Evolutionary conservation across 2,888 invertebrate species (phyloP).

Genomic region (Sialis lutaria): DNA sequence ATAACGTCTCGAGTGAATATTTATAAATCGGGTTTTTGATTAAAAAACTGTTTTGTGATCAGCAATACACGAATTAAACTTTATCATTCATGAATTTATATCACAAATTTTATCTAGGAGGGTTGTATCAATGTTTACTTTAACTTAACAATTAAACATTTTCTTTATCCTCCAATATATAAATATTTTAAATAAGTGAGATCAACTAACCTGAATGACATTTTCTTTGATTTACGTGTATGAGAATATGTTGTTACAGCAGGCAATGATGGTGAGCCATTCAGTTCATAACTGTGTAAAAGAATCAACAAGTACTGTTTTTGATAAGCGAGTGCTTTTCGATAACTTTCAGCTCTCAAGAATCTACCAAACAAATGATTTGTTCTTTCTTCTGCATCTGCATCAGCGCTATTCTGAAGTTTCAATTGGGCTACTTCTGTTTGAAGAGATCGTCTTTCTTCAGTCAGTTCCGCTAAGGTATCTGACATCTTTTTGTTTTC

Average conservation of each 20-base stretch:
- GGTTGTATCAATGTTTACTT: too few species aligned
- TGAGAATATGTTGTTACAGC: background rate
- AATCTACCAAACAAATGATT: conserved; percentile 40
- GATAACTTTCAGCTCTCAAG: conserved; percentile 65
- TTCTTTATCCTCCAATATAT: too few species aligned
- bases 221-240: background rate
- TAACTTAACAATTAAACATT: too few species aligned
- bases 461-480: conserved; percentile 20
- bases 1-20: too few species aligned
- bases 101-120: too few species aligned
- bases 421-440: conserved; percentile 28
- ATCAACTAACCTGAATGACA: conserved; percentile 19
- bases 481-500: conserved; percentile 34
- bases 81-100: too few species aligned
- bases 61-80: too few species aligned
- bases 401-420: conserved; percentile 9
- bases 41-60: conserved; percentile 6
- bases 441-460: conserved; percentile 30
- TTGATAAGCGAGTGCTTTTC: conserved; percentile 79
- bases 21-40: too few species aligned
- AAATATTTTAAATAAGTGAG: too few species aligned
- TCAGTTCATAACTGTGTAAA: conserved; percentile 19
- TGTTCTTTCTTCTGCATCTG: conserved; percentile 5
- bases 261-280: background rate
- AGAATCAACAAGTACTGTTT: conserved; percentile 70